Evolutionary conservation across 2,113 vertebrate species (phyloP), one percentile per base, ranked within the genome.

Genomic region (Nematolebias whitei): DNA sequence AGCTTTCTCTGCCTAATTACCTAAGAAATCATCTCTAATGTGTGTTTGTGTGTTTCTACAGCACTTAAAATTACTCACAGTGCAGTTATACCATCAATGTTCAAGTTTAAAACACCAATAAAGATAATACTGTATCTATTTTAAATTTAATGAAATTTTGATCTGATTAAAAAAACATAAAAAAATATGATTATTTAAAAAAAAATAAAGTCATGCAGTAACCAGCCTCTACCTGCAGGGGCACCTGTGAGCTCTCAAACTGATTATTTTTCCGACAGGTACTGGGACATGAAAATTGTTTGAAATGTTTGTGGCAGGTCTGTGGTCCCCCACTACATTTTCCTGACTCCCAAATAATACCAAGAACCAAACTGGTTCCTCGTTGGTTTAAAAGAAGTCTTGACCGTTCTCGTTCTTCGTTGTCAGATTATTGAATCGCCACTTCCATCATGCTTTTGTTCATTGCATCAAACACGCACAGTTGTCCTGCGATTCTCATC

Each of bases 401-500:
- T 1, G 23, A 12, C 10, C 16, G n/a, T 45, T 66, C 38, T 62
- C 19, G 18, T 2, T 45, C 20, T 39, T 9, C 10, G 29, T 24
- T 51, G 41, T 24, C 43, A 32, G 53, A 49, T 3, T 50, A 40
- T 41, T 58, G 15, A 22, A 47, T 52, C 20, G 19, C 18, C 1
- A 0, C 23, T 53, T 58, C 54, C 51, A 29, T 56, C 39, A 26
- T 20, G 16, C n/a, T 48, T 52, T 51, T 41, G 32, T 69, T 55
- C 56, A 40, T 62, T 4, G 23, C 35, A 41, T 67, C 62, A 61
- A 50, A 72, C 55, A 62, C 52, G n/a, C 40, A 39, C 38, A 56
- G 63, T 66, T 44, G 51, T 70, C 50, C 52, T 58, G 15, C 26
- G 57, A 41, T 72, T 54, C 58, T 73, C 41, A 62, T 48, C 32